Base-by-base conservation (phyloP, 1,140 invertebrate species). In the Camponotus pennsylvanicus region DNA sequence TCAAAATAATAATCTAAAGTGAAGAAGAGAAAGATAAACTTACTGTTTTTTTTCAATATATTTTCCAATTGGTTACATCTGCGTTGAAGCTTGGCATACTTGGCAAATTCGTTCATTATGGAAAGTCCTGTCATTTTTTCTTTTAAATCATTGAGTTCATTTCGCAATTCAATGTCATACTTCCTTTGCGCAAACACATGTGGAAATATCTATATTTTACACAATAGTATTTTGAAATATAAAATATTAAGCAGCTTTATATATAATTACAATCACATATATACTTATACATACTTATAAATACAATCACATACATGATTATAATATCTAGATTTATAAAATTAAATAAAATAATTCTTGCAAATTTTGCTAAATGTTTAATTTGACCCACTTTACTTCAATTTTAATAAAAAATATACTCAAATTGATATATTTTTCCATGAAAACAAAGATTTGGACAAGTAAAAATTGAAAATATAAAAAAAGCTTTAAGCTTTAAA, bases 61-160 rank as follows among this genome's bases (percentile, higher is more conserved):
- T 89, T 91, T 63, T 95, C 93, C 0, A 96, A 73, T 92, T 96
- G 95, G 78, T 93, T 96, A 40, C 94, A 93, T 89, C 94, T 95
- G 78, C 96, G 89, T 86, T 96, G 95, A 45, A 96, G 92, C 91
- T 95, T 96, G 1, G 96, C 95, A 93, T 96, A 96, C 88, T 95
- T 96, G n/a, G 96, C 93, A 95, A 96, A 96, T 88, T 96, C 96
- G 93, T 96, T 95, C 2, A 95, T 93, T 93, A 96, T 96, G 37
- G 95, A 96, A 70, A 96, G 93, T 9, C 85, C 86, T 34, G 88
- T 88, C 90, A 96, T 94, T 92, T 96, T 94, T 67, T 93, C 92
- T 91, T 95, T 96, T 4, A 96, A 86, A 67, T 91, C 90, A 13
- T 87, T 89, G 13, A 95, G 80, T 76, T 96, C 93, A 11, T 70